Evolutionary conservation across 2,888 invertebrate genomes (phyloP).

Genomic region (Meteorus cinctellus): DNA sequence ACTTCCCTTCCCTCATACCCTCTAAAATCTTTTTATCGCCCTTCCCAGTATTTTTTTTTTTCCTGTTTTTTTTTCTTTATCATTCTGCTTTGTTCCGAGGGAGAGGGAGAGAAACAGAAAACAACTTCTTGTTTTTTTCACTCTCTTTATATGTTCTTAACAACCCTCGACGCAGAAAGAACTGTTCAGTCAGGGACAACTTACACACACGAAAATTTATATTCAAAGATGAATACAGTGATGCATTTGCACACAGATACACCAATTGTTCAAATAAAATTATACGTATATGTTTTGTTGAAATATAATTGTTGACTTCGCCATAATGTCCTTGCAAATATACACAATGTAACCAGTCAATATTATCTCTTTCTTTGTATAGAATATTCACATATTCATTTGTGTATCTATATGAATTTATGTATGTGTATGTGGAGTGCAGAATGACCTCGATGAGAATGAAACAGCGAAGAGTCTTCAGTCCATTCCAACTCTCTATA

Average conservation of each 20-base stretch:
- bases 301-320: conserved; percentile 1
- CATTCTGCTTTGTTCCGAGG: too few species aligned
- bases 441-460: too few species aligned
- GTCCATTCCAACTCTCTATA: too few species aligned
- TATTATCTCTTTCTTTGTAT: neutral
- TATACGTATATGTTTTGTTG: neutral
- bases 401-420: too few species aligned
- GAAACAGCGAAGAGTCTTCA: too few species aligned
- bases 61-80: conserved; percentile 29
- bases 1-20: conserved; percentile 27
- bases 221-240: neutral
- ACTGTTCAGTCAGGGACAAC: neutral
- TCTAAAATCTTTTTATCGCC: conserved; percentile 14
- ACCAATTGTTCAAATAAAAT: conserved; percentile 12
- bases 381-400: too few species aligned
- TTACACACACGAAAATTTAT: neutral
- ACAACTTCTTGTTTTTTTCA: neutral
- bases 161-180: too few species aligned
- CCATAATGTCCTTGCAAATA: conserved; percentile 4
- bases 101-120: too few species aligned
- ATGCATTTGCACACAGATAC: neutral
- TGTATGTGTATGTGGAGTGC: too few species aligned
- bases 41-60: conserved; percentile 17
- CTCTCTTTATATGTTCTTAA: neutral
- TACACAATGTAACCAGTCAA: neutral